Evolutionary conservation across 1,140 invertebrate genomes (phyloP), one percentile per base, ranked within the genome.

Genomic region (Teleopsis dalmanni): DNA sequence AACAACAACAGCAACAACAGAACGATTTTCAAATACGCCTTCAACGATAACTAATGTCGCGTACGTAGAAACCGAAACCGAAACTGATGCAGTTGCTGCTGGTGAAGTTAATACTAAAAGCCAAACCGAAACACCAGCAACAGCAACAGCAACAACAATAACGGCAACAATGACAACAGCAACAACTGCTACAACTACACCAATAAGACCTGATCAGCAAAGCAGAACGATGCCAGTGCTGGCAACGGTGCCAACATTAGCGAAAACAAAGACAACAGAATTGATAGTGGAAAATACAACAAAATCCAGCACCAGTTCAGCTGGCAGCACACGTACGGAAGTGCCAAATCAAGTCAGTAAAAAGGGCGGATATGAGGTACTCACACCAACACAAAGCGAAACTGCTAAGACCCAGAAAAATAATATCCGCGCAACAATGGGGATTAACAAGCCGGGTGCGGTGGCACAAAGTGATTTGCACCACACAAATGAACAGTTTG

Each of bases 161-260:
- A 26, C 48, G 35, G 33, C 38, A 47, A 26, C 52, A 18, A 18
- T 49, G n/a, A 52, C 50, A 34, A 23, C 48, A 14, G 50, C 38
- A 41, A 47, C 50, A 4, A 47, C 50, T 18, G 48, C 47, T 52
- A 45, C 50, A 14, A 44, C 50, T 4, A 45, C 50, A 25, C 38
- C 46, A 25, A 48, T 29, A 13, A 48, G 19, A 25, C 10, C 26
- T n/a, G n/a, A n/a, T n/a, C n/a, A n/a, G n/a, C n/a, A n/a, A n/a
- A n/a, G n/a, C n/a, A n/a, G n/a, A 42, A 26, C 23, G 31, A 23
- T 34, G 45, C n/a, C 26, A 34, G 14, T 18, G 43, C 3, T 46
- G 47, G 14, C 18, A 31, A 21, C 14, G n/a, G n/a, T 35, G 36
- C 35, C 37, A 38, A 42, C 54, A 51, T 45, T 40, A 40, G 29